Conservation (phyloP, 2,888 invertebrate genomes). For the Urechis unicinctus region DNA sequence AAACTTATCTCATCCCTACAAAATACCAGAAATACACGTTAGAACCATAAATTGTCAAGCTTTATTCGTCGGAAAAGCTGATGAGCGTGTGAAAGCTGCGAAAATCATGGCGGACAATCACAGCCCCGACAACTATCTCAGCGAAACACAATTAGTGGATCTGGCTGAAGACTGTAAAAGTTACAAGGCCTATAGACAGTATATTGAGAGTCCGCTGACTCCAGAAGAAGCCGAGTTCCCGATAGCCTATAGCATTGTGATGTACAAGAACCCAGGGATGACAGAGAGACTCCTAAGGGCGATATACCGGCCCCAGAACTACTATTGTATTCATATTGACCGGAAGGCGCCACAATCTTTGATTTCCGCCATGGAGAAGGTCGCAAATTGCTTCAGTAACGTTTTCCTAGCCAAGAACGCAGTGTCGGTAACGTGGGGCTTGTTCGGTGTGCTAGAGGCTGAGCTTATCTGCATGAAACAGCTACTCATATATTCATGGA, state of each 20-base stretch:
- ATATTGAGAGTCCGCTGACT: too few species aligned
- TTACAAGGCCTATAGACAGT: too few species aligned
- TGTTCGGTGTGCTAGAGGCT: constrained; percentile 14
- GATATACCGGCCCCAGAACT: constrained; percentile 17
- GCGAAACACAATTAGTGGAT: too few species aligned
- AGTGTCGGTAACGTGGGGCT: constrained; percentile 9
- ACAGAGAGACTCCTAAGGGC: constrained; percentile 10
- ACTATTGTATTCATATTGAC: constrained; percentile 17
- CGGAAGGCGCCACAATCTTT: constrained; percentile 2
- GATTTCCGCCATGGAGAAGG: background rate
- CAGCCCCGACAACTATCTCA: too few species aligned
- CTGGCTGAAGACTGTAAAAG: too few species aligned
- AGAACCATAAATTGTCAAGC: too few species aligned
- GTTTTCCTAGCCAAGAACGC: constrained; percentile 6
- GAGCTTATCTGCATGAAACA: constrained; percentile 15
- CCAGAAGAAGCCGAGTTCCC: constrained; percentile 8
- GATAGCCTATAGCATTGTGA: constrained; percentile 13
- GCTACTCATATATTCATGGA: constrained; percentile 11
- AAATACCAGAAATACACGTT: too few species aligned
- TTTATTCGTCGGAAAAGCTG: too few species aligned
- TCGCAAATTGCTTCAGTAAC: constrained; percentile 14
- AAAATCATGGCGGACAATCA: too few species aligned
- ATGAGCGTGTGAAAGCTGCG: too few species aligned
- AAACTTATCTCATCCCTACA: too few species aligned
- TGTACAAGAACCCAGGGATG: constrained; percentile 9